Conservation (phyloP, 2,797 vertebrate species). For the Antrozous pallidus region DNA sequence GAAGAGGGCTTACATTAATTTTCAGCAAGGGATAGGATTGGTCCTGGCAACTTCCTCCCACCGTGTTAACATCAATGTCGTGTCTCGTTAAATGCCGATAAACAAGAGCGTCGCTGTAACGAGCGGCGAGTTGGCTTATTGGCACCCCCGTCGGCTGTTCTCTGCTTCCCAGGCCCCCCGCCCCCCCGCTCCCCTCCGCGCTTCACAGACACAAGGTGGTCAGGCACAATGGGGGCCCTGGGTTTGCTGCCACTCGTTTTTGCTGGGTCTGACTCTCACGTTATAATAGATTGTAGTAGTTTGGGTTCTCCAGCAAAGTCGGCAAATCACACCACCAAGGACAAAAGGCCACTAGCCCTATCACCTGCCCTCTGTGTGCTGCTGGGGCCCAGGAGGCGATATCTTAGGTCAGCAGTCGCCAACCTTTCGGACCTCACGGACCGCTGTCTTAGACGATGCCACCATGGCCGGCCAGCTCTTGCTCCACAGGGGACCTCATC, state of each 20-base stretch:
- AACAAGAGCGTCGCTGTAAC: constrained; percentile 63
- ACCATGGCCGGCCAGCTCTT: not conserved
- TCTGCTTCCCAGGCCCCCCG: not conserved
- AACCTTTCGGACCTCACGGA: no score
- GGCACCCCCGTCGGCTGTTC: constrained; percentile 61
- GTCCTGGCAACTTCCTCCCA: constrained; percentile 64
- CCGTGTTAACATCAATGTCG: constrained; percentile 64
- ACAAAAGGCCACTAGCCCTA: not conserved
- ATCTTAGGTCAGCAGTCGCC: not conserved
- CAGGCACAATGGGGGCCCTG: no score
- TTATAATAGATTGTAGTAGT: not conserved
- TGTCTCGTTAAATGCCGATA: constrained; percentile 68
- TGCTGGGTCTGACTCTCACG: constrained; percentile 14
- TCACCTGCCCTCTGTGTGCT: not conserved
- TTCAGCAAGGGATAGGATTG: constrained; percentile 53
- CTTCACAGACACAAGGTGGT: not conserved
- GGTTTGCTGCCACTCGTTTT: not conserved
- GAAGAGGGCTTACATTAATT: constrained; percentile 69
- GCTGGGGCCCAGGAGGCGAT: not conserved
- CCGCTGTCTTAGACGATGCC: not conserved
- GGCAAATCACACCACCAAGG: not conserved
- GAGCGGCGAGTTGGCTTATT: constrained; percentile 72
- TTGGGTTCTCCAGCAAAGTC: not conserved
- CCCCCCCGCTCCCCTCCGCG: not conserved
- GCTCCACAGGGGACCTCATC: not conserved